Percentiles rank a stretch among this genome's conserved stretches.
phyloP scores from a whole-genome alignment of 1,140 invertebrate genomes.

The Apis cerana region DNA sequence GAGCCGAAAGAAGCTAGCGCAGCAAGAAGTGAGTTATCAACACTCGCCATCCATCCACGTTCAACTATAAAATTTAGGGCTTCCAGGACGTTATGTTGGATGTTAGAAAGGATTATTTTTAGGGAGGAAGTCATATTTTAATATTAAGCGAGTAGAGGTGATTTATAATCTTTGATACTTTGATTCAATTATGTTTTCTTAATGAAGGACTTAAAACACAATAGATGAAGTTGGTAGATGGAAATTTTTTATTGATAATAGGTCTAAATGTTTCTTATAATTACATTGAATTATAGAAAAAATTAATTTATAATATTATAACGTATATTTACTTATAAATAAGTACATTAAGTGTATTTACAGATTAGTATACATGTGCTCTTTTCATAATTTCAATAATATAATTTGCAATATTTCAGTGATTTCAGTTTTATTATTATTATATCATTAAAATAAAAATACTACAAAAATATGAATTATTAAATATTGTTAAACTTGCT shows the following conservation, averaged over 20 bases:
- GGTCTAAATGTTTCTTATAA: conserved; percentile 6
- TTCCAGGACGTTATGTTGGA: too few species aligned
- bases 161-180: too few species aligned
- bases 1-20: conserved; percentile 78
- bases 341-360: background rate
- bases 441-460: conserved; percentile 16
- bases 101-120: too few species aligned
- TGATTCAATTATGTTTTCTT: background rate
- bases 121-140: too few species aligned
- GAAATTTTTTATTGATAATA: background rate
- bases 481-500: conserved; percentile 60
- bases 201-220: background rate
- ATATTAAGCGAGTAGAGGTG: too few species aligned
- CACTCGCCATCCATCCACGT: background rate
- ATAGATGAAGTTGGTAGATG: background rate
- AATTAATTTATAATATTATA: background rate
- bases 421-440: conserved; percentile 37
- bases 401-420: too few species aligned
- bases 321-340: conserved; percentile 9
- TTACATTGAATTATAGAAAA: conserved; percentile 2
- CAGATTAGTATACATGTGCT: conserved; percentile 27
- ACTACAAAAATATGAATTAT: conserved; percentile 26
- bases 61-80: background rate
- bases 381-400: conserved; percentile 5
- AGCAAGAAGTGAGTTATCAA: conserved; percentile 61